phyloP scores from a whole-genome alignment of 2,797 vertebrate species.

The Karalla daura region DNA sequence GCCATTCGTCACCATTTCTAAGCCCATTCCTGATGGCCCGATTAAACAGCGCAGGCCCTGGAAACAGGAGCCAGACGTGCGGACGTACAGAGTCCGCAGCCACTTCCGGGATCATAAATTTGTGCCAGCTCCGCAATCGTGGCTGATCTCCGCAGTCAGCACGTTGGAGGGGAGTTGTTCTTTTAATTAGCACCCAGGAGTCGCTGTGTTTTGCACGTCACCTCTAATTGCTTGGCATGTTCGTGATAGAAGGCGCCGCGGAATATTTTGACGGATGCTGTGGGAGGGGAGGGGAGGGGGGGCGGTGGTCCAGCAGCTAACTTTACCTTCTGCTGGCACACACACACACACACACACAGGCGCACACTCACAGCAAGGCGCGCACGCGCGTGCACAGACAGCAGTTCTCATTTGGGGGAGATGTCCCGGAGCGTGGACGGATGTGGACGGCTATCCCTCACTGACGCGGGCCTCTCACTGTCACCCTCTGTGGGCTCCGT shows the following conservation, averaged over 20 bases:
- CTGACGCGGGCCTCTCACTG: constrained; percentile 76
- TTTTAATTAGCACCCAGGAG: constrained; percentile 85
- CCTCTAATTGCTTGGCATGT: constrained; percentile 85
- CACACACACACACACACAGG: constrained; percentile 26
- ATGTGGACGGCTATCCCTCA: constrained; percentile 86
- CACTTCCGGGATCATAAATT: constrained; percentile 37
- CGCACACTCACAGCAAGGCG: background rate
- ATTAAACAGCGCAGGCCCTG: background rate
- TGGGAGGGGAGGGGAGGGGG: too few species aligned
- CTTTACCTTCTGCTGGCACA: constrained; percentile 31
- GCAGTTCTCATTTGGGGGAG: constrained; percentile 76
- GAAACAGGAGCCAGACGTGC: constrained; percentile 11
- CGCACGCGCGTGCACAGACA: constrained; percentile 36
- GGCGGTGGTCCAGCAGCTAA: constrained; percentile 49
- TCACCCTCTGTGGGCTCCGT: constrained; percentile 77
- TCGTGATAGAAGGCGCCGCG: constrained; percentile 70
- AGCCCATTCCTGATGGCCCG: background rate
- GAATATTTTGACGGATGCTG: constrained; percentile 69
- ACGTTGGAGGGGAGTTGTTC: constrained; percentile 73
- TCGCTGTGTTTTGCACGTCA: constrained; percentile 80
- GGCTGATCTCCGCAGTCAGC: constrained; percentile 60
- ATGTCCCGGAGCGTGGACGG: constrained; percentile 85
- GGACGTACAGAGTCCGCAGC: constrained; percentile 1
- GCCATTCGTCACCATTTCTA: background rate
- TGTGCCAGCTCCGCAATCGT: constrained; percentile 2